Base-by-base conservation (phyloP, 1,140 invertebrate genomes). In the Antheraea mylitta region DNA sequence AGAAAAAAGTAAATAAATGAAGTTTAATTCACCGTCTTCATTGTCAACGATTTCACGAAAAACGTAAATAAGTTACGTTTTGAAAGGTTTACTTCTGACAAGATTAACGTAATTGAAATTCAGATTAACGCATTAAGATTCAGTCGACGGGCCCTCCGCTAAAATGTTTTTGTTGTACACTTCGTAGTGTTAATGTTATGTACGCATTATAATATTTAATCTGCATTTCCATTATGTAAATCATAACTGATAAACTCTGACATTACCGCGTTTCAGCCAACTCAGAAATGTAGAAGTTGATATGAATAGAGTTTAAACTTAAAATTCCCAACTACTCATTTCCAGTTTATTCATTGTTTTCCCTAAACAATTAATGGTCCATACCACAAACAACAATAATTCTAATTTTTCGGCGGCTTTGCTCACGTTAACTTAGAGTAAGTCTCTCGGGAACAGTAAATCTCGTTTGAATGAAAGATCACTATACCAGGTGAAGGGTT, bases 141-240 rank as follows among this genome's bases (percentile, higher is more conserved):
- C 71, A 66, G 71, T 42, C 36, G 37, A 58, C 69, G 61, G 68
- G 58, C 67, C 69, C 61, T 30, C 67, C 62, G 71, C 71, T 70
- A 68, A 79, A 76, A 77, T 77, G 77, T 79, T 79, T 79, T 74
- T 73, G 70, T 69, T 76, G 72, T 73, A 68, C 64, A 69, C 65
- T 58, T 53, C 68, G 60, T 58, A 18, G 9, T 48, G 42, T 48
- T 38, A 48, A 58, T 62, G 42, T 42, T 53, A 53, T 53, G 11
- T 53, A 53, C 45, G 45, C 16, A 53, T 53, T 53, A 53, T 53
- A 53, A 53, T 53, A 53, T 53, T 53, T 53, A 13, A 53, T 53
- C 16, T 53, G 16, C 10, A 53, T 53, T 6, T n/a, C 45, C 45
- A 53, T 53, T 53, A 53, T 53, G 45, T 53, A 53, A 53, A 53